Percentiles rank a stretch among this genome's conserved stretches.
These are phyloP conservation scores for Apodemia zela DNA, from an alignment of 2,888 invertebrate species.

Conservation along the genomic window DNA sequence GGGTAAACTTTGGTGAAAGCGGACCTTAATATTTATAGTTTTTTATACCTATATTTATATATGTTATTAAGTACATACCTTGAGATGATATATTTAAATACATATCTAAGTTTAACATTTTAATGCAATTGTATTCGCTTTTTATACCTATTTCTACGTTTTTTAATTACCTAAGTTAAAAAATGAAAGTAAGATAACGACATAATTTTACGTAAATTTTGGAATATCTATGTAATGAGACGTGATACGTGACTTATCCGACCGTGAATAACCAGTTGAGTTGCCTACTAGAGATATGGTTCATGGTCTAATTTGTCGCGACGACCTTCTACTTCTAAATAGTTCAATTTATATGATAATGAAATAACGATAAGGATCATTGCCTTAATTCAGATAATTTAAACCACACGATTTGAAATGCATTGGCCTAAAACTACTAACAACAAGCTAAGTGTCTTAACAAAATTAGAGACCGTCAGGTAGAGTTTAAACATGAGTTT, in stretches of 20 bases:
- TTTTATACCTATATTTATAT: no score
- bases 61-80: no score
- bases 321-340: conserved; percentile 13
- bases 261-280: conserved; percentile 2
- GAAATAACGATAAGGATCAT: conserved; percentile 7
- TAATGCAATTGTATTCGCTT: no score
- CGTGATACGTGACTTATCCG: conserved; percentile 2
- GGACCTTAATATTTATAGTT: no score
- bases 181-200: conserved; percentile 1
- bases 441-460: background rate
- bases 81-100: no score
- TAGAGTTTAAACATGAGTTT: background rate
- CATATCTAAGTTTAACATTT: no score
- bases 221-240: background rate
- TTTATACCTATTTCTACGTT: background rate
- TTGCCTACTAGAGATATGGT: conserved; percentile 7
- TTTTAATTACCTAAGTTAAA: background rate
- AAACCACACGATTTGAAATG: background rate
- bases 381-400: conserved; percentile 11
- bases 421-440: background rate
- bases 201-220: conserved; percentile 2
- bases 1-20: no score
- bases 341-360: conserved; percentile 16
- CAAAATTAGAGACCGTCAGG: background rate
- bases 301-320: conserved; percentile 2